Conservation (phyloP, 2,888 invertebrate species). For the Lamellibrachia columna region DNA sequence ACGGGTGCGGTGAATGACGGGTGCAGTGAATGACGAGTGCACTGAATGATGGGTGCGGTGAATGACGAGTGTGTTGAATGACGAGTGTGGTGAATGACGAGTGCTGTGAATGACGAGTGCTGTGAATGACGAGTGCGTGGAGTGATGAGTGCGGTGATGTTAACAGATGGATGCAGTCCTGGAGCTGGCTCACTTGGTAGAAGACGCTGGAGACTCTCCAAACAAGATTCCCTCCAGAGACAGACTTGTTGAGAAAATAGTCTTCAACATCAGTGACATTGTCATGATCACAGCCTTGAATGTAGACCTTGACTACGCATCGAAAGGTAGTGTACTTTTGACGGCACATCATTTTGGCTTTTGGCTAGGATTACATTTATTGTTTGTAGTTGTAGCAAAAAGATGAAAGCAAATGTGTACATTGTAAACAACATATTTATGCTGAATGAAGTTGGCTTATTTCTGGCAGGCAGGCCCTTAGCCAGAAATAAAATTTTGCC, state of each 20-base stretch:
- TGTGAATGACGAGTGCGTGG: too few relatives aligned
- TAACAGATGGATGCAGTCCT: conserved; percentile 83
- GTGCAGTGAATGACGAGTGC: neutral
- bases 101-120: too few relatives aligned
- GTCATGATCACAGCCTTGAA: conserved; percentile 84
- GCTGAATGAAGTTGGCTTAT: too few relatives aligned
- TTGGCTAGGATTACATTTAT: neutral
- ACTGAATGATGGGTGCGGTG: neutral
- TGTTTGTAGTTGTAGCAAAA: neutral
- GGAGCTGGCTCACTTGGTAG: conserved; percentile 86
- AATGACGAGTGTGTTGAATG: too few relatives aligned
- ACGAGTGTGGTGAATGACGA: neutral
- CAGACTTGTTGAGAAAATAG: conserved; percentile 77
- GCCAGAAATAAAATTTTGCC: too few relatives aligned
- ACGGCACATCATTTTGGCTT: neutral
- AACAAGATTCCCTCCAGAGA: conserved; percentile 68
- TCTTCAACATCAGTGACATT: conserved; percentile 85
- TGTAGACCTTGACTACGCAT: conserved; percentile 89
- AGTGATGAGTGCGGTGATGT: neutral
- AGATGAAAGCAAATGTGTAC: too few relatives aligned
- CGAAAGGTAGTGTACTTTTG: conserved; percentile 71
- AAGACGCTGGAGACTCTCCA: conserved; percentile 43
- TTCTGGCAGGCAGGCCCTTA: too few relatives aligned
- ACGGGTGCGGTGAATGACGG: too few relatives aligned
- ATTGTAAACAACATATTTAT: too few relatives aligned